Conservation (phyloP, 2,888 invertebrate genomes). For the Tolmerus cingulatus region DNA sequence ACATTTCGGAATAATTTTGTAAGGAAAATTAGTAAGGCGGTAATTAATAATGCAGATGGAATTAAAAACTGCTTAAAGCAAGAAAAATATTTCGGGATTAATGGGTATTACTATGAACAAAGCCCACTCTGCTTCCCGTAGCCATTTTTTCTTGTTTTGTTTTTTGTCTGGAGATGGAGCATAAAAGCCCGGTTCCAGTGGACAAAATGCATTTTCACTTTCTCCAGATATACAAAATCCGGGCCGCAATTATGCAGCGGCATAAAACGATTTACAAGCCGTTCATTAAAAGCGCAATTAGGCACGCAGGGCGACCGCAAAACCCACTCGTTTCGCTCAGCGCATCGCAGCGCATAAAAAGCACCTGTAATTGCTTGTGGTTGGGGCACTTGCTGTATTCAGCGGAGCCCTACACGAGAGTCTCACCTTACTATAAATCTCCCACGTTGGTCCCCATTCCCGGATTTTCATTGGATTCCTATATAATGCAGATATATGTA, state of each 20-base stretch:
- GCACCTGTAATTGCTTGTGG: slow-evolving; percentile 23
- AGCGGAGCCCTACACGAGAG: neutral
- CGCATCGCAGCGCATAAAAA: slow-evolving; percentile 1
- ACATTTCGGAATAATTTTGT: neutral
- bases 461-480: neutral
- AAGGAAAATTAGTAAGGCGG: no score
- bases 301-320: slow-evolving; percentile 32
- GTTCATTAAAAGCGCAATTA: slow-evolving; percentile 39
- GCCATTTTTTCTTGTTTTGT: no score
- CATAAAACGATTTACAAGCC: slow-evolving; percentile 22
- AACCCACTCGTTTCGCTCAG: neutral
- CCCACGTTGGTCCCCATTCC: slow-evolving; percentile 1
- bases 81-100: neutral
- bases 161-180: neutral
- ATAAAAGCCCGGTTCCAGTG: neutral
- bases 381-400: neutral
- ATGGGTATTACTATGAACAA: neutral
- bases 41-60: neutral
- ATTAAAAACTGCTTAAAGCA: neutral
- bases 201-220: neutral
- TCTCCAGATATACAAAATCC: neutral
- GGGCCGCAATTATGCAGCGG: neutral
- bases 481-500: no score
- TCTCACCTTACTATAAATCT: slow-evolving; percentile 37
- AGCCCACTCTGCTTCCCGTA: neutral